Percentiles rank a stretch among this genome's conserved stretches.
These are phyloP conservation scores for Drosophila paulistorum DNA, from an alignment of 1,140 invertebrate species.

Conservation along the genomic window DNA sequence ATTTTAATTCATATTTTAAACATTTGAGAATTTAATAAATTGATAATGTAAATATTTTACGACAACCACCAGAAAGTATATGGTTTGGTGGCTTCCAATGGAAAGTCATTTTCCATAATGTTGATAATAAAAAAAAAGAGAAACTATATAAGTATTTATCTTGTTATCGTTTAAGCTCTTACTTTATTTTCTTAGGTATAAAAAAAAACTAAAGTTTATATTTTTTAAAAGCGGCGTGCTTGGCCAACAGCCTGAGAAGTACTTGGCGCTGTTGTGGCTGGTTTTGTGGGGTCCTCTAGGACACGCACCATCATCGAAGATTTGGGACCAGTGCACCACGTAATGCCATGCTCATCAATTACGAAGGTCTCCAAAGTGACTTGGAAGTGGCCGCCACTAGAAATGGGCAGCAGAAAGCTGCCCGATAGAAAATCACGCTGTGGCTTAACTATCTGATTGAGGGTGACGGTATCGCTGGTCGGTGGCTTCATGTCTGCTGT, in stretches of 20 bases:
- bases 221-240: slow-evolving; percentile 64
- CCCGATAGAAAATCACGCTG: slow-evolving; percentile 92
- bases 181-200: neutral
- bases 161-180: neutral
- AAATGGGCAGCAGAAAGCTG: slow-evolving; percentile 87
- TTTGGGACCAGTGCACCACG: slow-evolving; percentile 80
- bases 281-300: slow-evolving; percentile 78
- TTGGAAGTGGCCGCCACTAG: slow-evolving; percentile 80
- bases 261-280: slow-evolving; percentile 52
- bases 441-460: slow-evolving; percentile 88
- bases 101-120: too few relatives aligned
- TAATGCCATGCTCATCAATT: slow-evolving; percentile 79
- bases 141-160: neutral
- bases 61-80: too few relatives aligned
- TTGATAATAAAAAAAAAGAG: too few relatives aligned
- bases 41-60: too few relatives aligned
- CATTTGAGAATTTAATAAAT: too few relatives aligned
- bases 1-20: too few relatives aligned
- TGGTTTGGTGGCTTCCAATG: too few relatives aligned
- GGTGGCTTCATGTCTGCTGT: slow-evolving; percentile 77
- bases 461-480: slow-evolving; percentile 83
- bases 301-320: slow-evolving; percentile 81
- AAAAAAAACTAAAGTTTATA: slow-evolving; percentile 7
- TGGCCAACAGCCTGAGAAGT: slow-evolving; percentile 63
- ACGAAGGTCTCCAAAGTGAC: slow-evolving; percentile 81